Base-by-base conservation (phyloP, 2,888 invertebrate genomes). In the Hermaeophaga mercurialis region DNA sequence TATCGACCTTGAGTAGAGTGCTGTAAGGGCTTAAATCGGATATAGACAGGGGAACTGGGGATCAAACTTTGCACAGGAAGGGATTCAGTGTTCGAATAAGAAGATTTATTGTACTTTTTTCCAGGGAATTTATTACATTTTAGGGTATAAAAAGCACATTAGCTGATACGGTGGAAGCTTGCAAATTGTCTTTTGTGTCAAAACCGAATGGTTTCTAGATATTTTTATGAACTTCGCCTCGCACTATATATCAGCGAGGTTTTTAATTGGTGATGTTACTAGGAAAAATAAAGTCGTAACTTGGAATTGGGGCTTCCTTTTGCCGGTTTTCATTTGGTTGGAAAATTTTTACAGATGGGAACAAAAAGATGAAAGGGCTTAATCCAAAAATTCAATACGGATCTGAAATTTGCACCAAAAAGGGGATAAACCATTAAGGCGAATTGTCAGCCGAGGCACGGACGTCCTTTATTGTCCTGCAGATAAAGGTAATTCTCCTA, bases 371-470 rank as follows among this genome's bases (percentile, higher is more conserved):
- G n/a, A n/a, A n/a, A n/a, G n/a, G n/a, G n/a, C n/a, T n/a, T n/a
- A n/a, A n/a, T n/a, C 15, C 18, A n/a, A 41, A 41, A 18, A n/a
- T n/a, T 34, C 12, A 41, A 19, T 36, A 36, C 47, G 47, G 22
- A 36, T 24, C 47, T 36, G 47, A 14, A 26, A 28, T 12, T 41
- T 47, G 53, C 33, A 9, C 18, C 22, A 19, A 31, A 46, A 46
- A 46, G 50, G 50, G 59, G 61, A 57, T 63, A 62, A 69, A 66
- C 62, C 67, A 67, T 67, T 64, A 63, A 65, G 61, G 58, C 14
- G 62, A 66, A 69, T 70, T 70, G 66, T 66, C 67, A 69, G 59
- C 65, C 70, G 8, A 56, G 60, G 64, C 68, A 70, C 70, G 70
- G 52, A 63, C 61, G 56, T 60, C 58, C 66, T 68, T 66, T 66